Conservation (phyloP, 2,888 invertebrate species). For the Rotaria sp. region DNA sequence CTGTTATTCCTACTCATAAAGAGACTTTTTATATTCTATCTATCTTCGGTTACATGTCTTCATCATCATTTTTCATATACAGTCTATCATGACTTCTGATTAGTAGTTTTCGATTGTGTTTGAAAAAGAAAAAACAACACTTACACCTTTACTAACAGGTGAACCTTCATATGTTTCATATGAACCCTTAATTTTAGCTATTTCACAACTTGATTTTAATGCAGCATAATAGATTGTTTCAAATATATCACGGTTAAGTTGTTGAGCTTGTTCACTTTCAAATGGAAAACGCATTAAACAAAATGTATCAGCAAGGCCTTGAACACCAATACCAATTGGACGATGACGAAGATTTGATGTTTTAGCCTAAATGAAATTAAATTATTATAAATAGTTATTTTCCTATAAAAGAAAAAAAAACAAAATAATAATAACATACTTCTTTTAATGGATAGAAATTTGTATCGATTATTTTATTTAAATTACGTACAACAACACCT, state of each 20-base stretch:
- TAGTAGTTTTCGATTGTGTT: too few species aligned
- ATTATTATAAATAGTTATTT: constrained; percentile 29
- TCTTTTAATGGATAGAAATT: constrained; percentile 90
- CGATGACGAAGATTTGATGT: constrained; percentile 72
- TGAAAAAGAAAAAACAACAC: background rate
- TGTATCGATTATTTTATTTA: constrained; percentile 91
- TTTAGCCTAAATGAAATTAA: constrained; percentile 41
- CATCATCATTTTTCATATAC: too few species aligned
- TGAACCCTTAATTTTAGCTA: constrained; percentile 73
- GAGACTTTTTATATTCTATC: too few species aligned
- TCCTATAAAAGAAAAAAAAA: background rate
- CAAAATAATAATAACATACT: constrained; percentile 51
- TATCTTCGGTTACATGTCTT: too few species aligned
- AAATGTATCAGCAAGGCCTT: constrained; percentile 92
- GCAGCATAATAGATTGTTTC: constrained; percentile 97
- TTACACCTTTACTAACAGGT: constrained; percentile 79
- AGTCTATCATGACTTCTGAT: too few species aligned
- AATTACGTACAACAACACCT: constrained; percentile 77
- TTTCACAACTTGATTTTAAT: constrained; percentile 84
- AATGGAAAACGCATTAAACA: constrained; percentile 83
- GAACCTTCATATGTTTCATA: constrained; percentile 85
- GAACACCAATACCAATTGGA: constrained; percentile 78
- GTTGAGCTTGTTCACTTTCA: constrained; percentile 75
- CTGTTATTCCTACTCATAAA: too few species aligned
- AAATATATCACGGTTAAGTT: constrained; percentile 87